Evolutionary conservation across 1,140 invertebrate species (phyloP).

Genomic region (Papilio machaon): DNA sequence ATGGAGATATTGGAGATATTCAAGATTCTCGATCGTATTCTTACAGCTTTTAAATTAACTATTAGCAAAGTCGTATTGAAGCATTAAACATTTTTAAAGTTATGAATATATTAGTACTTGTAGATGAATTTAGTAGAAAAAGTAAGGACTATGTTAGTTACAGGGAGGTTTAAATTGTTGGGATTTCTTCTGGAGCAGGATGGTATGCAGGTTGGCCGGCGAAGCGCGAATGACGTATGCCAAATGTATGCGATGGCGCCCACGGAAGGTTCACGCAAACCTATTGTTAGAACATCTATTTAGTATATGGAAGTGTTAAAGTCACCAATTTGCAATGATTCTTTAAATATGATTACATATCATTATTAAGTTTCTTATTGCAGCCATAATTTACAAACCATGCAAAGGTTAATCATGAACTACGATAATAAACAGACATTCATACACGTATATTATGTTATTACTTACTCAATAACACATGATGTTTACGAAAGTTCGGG

Average conservation of each 20-base stretch:
- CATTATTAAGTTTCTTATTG: too few relatives aligned
- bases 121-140: slow-evolving; percentile 25
- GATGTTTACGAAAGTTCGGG: not conserved
- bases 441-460: not conserved
- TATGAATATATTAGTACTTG: slow-evolving; percentile 32
- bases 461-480: too few relatives aligned
- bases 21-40: not conserved
- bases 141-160: slow-evolving; percentile 54
- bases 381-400: not conserved
- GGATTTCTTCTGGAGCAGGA: slow-evolving; percentile 69
- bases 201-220: slow-evolving; percentile 77
- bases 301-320: not conserved
- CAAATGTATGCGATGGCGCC: slow-evolving; percentile 87
- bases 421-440: not conserved
- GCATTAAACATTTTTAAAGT: slow-evolving; percentile 17
- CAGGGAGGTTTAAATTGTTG: slow-evolving; percentile 64
- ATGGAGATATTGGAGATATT: not conserved
- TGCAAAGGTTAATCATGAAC: not conserved
- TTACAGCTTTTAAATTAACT: not conserved
- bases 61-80: slow-evolving; percentile 10
- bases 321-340: not conserved
- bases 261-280: slow-evolving; percentile 79
- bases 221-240: slow-evolving; percentile 89
- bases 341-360: too few relatives aligned
- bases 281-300: slow-evolving; percentile 49